Percentiles rank a stretch among this genome's conserved stretches.
Evolutionary conservation across 2,113 vertebrate species (phyloP).

Genomic region (Podiceps cristatus): DNA sequence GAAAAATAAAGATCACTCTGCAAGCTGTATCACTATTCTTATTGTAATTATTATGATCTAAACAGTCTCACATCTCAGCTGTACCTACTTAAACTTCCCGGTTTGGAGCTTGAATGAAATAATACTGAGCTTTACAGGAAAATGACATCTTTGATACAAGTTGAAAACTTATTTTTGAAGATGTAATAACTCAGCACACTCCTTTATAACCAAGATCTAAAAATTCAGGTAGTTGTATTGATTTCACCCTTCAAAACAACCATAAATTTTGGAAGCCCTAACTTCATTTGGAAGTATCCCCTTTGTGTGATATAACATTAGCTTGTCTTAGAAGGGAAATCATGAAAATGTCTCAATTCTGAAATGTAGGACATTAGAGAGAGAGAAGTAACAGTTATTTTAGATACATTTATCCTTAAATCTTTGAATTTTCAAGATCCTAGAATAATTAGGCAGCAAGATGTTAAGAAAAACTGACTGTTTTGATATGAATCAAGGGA

Average conservation of each 20-base stretch:
- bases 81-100: background rate
- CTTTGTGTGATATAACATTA: background rate
- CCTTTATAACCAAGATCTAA: background rate
- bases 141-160: background rate
- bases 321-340: background rate
- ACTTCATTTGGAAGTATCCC: background rate
- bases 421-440: background rate
- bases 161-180: background rate
- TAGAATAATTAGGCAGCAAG: background rate
- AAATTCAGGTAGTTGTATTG: background rate
- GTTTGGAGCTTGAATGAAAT: background rate
- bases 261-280: background rate
- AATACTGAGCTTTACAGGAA: background rate
- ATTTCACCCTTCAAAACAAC: conserved; percentile 2
- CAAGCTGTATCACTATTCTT: background rate
- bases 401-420: background rate
- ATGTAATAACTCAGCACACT: background rate
- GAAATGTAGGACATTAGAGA: background rate
- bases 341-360: background rate
- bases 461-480: background rate
- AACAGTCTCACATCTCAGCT: background rate
- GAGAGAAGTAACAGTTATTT: background rate
- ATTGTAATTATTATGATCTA: background rate
- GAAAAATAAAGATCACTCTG: background rate
- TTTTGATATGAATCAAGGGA: background rate